phyloP scores from a whole-genome alignment of 2,113 vertebrate genomes.

The human region GRCh38 chr5:60874001-60874500 shows the following conservation, averaged over 20 bases:
- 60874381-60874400: not conserved
- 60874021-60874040: not conserved
- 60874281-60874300: not conserved
- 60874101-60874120: not conserved
- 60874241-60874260: not conserved
- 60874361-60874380: not conserved
- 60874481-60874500: not conserved
- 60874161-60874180: not conserved
- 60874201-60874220: not conserved
- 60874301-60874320: not conserved
- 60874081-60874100: not conserved
- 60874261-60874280: not conserved
- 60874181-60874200: not conserved
- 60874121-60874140: not conserved
- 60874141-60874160: not conserved
- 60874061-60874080: not conserved
- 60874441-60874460: not conserved
- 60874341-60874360: not conserved
- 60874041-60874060: not conserved
- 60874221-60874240: not conserved
- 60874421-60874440: not conserved
- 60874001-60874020: not conserved
- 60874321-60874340: not conserved
- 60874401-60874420: not conserved
- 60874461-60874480: conserved; percentile 33